Evolutionary conservation across 2,888 invertebrate species (phyloP).

Genomic region (Ceriagrion tenellum): DNA sequence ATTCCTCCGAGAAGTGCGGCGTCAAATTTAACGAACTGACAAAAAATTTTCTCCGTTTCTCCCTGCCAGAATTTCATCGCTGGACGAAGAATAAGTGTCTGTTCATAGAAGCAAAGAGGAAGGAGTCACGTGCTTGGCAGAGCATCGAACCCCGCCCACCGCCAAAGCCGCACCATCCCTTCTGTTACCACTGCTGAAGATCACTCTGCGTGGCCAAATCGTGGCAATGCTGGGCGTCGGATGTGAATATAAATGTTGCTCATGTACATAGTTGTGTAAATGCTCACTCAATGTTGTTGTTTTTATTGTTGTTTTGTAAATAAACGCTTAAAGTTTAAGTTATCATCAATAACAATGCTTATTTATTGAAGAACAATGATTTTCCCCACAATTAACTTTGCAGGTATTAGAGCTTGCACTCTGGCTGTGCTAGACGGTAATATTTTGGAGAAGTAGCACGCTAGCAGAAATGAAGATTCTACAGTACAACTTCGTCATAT

Average conservation of each 20-base stretch:
- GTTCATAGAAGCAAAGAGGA: neutral
- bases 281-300: conserved; percentile 36
- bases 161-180: neutral
- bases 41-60: neutral
- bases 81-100: conserved; percentile 18
- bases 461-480: no score
- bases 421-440: no score
- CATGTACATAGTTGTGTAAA: neutral
- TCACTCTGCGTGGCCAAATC: neutral
- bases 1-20: neutral
- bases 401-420: neutral
- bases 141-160: neutral
- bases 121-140: neutral
- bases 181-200: neutral
- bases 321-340: neutral
- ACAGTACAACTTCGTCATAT: no score
- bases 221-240: neutral
- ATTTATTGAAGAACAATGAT: neutral
- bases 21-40: neutral
- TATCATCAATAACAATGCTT: neutral
- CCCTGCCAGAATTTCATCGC: neutral
- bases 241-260: neutral
- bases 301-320: conserved; percentile 58
- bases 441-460: no score
- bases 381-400: neutral